Percentiles rank a stretch among this genome's conserved stretches.
phyloP scores from a whole-genome alignment of 1,140 invertebrate species.

The Muscidifurax raptorellus region DNA sequence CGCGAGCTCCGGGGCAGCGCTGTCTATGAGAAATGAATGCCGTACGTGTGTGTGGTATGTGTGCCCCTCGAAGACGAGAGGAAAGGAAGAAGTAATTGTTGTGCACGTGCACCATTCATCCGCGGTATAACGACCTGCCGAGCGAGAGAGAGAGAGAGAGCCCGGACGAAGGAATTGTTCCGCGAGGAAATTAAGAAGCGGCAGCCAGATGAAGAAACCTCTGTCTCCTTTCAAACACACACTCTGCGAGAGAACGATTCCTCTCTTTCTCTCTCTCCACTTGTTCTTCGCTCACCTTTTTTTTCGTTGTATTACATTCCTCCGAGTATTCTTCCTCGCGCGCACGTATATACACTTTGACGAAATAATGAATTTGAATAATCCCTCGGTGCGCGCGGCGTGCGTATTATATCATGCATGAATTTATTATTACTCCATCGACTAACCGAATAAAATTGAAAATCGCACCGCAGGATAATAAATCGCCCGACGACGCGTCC shows the following conservation, averaged over 20 bases:
- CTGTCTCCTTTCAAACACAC: conserved; percentile 40
- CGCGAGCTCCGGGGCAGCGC: background rate
- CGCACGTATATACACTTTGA: conserved; percentile 21
- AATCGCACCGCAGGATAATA: background rate
- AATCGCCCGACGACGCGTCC: background rate
- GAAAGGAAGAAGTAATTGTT: conserved; percentile 48
- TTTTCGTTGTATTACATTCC: conserved; percentile 33
- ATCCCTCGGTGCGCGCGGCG: conserved; percentile 6
- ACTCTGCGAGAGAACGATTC: background rate
- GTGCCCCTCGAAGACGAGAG: background rate
- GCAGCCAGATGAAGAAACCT: conserved; percentile 40
- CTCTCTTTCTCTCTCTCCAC: no score
- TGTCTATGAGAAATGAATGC: conserved; percentile 35
- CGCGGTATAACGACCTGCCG: conserved; percentile 24
- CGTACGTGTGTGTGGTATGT: background rate
- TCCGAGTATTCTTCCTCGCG: conserved; percentile 5
- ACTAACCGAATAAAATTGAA: background rate
- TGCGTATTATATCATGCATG: background rate
- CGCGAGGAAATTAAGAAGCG: conserved; percentile 48
- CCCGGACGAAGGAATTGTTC: conserved; percentile 43
- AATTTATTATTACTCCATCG: background rate
- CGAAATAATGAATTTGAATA: conserved; percentile 36
- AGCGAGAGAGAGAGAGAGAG: background rate
- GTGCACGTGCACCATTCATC: conserved; percentile 46
- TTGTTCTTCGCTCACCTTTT: conserved; percentile 22